Evolutionary conservation across 92 coral and sea anemone genomes (phyloP).

Genomic region (Umimayanthus chanpuru): DNA sequence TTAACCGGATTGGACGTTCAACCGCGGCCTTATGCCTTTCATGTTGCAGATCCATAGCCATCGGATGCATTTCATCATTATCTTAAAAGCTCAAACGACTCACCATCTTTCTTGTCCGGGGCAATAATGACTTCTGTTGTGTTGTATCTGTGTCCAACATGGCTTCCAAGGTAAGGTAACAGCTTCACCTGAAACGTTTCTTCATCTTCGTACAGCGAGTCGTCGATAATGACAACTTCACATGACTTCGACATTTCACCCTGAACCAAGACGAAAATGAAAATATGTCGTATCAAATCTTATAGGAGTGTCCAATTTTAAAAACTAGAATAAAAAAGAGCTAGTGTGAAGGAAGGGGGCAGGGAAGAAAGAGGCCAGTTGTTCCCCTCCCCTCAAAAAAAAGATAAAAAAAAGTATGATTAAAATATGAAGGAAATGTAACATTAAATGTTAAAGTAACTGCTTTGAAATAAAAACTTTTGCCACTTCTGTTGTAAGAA

Average conservation of each 20-base stretch:
- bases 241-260: constrained; percentile 76
- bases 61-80: neutral
- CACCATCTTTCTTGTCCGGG: constrained; percentile 87
- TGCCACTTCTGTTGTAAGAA: no score
- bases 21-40: no score
- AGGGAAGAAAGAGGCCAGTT: no score
- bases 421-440: no score
- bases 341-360: no score
- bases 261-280: constrained; percentile 43
- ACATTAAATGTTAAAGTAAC: no score
- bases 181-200: constrained; percentile 75
- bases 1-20: no score
- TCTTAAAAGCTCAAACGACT: constrained; percentile 6
- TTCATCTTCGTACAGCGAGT: constrained; percentile 91
- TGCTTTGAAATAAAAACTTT: no score
- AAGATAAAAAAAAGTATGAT: no score
- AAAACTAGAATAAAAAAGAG: no score
- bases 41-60: no score
- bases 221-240: constrained; percentile 83
- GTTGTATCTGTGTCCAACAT: constrained; percentile 61
- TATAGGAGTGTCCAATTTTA: neutral
- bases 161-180: constrained; percentile 71
- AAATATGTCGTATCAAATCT: neutral
- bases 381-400: no score
- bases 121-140: constrained; percentile 70